Evolutionary conservation across 2,113 vertebrate genomes (phyloP), one percentile per base, ranked within the genome.

Genomic region (Indri indri): DNA sequence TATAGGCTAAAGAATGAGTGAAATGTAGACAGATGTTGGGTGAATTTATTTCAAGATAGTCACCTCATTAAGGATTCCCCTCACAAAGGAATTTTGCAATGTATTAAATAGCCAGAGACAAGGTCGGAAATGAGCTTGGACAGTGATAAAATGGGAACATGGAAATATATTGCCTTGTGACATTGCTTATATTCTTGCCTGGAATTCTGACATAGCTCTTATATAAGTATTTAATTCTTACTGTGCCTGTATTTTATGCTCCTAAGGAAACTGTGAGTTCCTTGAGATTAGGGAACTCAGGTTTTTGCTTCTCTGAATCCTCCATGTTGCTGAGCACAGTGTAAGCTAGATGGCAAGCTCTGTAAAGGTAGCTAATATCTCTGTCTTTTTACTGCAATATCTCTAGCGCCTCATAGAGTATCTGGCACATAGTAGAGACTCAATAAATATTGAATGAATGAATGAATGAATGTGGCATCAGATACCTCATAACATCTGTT

Each of bases 171-270:
- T 25, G n/a, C 54, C 52, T 92, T 71, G 17, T 79, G 88, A 65
- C 57, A 80, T 83, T 93, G 83, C 76, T 95, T 79, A 65, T 92
- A 74, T 77, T 83, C 76, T 95, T 93, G 50, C 71, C 70, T 61
- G 42, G 59, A 94, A 92, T 96, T 95, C 54, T 94, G 81, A 91
- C 34, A 27, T 50, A 85, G 65, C 47, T 82, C 66, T 94, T 92
- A 8, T 88, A 13, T 77, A 74, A 81, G 59, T 65, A 91, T 94
- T 89, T 87, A 71, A 73, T 93, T 97, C 66, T 94, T 93, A 66
- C 17, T 77, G 30, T 73, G 18, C 71, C 37, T 68, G 3, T 87
- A 82, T 86, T 95, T 87, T 76, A 61, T 76, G 50, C 54, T 92
- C 68, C 27, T 84, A 54, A 73, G 61, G 63, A 94, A 90, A 34